phyloP scores from a whole-genome alignment of 2,113 vertebrate species.

The Rhodinocichla rosea region DNA sequence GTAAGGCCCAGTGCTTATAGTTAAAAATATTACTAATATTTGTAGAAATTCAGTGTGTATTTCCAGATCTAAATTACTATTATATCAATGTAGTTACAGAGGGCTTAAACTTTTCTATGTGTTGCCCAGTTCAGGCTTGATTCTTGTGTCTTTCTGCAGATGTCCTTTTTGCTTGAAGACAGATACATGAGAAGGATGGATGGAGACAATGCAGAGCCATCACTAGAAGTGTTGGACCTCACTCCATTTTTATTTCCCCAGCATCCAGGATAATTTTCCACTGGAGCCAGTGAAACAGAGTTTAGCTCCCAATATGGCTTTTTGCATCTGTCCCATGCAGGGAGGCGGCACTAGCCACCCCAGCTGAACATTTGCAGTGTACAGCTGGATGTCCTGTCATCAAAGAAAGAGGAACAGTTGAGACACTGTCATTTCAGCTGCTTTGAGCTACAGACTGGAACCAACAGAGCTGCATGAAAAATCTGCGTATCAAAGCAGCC shows the following conservation, averaged over 20 bases:
- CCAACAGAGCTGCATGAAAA: background rate
- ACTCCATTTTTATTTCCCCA: background rate
- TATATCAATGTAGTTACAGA: background rate
- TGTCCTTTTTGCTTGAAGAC: background rate
- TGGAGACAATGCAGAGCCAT: background rate
- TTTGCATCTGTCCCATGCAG: background rate
- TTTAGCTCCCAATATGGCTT: background rate
- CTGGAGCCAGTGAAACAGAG: background rate
- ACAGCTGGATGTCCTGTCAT: background rate
- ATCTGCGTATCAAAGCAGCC: background rate
- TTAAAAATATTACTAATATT: background rate
- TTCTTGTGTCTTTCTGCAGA: background rate
- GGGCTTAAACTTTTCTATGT: background rate
- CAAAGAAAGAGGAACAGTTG: background rate
- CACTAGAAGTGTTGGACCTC: background rate
- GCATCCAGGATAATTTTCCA: background rate
- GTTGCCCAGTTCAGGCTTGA: background rate
- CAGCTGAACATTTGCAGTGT: background rate
- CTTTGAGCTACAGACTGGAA: background rate
- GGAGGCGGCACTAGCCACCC: background rate
- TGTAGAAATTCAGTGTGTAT: background rate
- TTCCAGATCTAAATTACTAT: background rate
- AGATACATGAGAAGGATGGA: background rate
- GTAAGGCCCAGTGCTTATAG: background rate
- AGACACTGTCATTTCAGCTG: background rate